Evolutionary conservation across 2,888 invertebrate species (phyloP), one percentile per base, ranked within the genome.

Genomic region (Nesidiocoris tenuis): DNA sequence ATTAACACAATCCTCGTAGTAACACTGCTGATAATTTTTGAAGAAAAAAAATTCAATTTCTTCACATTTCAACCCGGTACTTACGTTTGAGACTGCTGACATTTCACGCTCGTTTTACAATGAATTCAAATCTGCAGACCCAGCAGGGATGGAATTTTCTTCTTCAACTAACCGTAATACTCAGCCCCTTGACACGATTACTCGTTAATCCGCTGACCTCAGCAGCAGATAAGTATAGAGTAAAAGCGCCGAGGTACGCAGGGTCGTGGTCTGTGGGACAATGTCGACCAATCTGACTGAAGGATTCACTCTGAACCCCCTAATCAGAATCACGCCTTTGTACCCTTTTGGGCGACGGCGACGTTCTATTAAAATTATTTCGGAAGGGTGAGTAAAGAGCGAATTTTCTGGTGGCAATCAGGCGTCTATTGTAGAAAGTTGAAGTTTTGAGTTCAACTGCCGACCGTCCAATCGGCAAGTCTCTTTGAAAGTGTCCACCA

Each of bases 251-350:
- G 39, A 39, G 39, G 39, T 39, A 39, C 12, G 39, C 3, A 39
- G 39, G 39, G 39, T 12, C 12, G 39, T 12, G 39, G 39, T 39
- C 39, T 39, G 12, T 7, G 12, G 57, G 70, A 70, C 70, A 70
- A 70, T 56, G 59, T 57, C 59, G 56, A 21, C 19, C 70, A 70
- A 70, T 70, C 70, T 56, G 70, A 24, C 70, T 17, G 65, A 65
- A 7, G 23, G 56, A 57, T 55, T 21, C 67, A 22, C 22, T 22
- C 21, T 70, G 59, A 70, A 70, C 59, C 59, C 59, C 59, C 17
- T 17, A 59, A 59, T 59, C 39, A 39, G 39, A 39, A 18, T 59
- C 19, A n/a, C 63, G 63, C 63, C 63, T 63, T 63, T 22, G 17
- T 59, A 63, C 63, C 63, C 63, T 22, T 63, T 63, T 21, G 2